phyloP scores from a whole-genome alignment of 2,797 vertebrate species.

The Erpetoichthys calabaricus region DNA sequence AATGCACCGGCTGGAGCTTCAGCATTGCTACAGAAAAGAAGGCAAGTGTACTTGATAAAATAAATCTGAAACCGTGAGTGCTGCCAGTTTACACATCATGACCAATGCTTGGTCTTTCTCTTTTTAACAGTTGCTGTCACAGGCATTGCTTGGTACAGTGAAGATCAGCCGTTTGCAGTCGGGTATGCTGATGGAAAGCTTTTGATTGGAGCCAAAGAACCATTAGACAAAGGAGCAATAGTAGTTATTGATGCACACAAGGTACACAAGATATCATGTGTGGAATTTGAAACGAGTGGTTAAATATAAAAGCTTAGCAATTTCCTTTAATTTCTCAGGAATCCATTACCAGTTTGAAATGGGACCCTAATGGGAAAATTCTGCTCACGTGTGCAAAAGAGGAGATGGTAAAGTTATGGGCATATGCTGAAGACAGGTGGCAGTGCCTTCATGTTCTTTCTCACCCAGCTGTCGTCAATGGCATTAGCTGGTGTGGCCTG shows the following conservation, averaged over 20 bases:
- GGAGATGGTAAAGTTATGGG: conserved; percentile 83
- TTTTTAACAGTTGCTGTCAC: conserved; percentile 48
- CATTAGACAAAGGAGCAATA: conserved; percentile 73
- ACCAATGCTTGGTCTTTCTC: background rate
- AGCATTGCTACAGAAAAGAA: conserved; percentile 89
- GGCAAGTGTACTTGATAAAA: conserved; percentile 40
- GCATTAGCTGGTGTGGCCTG: conserved; percentile 73
- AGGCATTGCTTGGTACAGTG: conserved; percentile 82
- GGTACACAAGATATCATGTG: conserved; percentile 37
- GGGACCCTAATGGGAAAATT: conserved; percentile 76
- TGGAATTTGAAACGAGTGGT: background rate
- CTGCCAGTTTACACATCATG: background rate
- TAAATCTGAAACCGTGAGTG: background rate
- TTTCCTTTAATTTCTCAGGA: conserved; percentile 46
- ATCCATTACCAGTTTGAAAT: conserved; percentile 70
- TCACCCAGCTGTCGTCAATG: conserved; percentile 72
- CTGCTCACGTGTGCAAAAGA: conserved; percentile 90
- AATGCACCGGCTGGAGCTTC: conserved; percentile 73
- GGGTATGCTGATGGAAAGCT: conserved; percentile 90
- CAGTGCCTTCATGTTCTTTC: conserved; percentile 60
- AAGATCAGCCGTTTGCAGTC: conserved; percentile 81
- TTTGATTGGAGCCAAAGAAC: conserved; percentile 74
- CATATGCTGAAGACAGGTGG: conserved; percentile 57
- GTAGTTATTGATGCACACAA: conserved; percentile 85
- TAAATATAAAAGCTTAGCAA: background rate